Base-by-base conservation (phyloP, 2,797 vertebrate species). In the Myotis findleyi region DNA sequence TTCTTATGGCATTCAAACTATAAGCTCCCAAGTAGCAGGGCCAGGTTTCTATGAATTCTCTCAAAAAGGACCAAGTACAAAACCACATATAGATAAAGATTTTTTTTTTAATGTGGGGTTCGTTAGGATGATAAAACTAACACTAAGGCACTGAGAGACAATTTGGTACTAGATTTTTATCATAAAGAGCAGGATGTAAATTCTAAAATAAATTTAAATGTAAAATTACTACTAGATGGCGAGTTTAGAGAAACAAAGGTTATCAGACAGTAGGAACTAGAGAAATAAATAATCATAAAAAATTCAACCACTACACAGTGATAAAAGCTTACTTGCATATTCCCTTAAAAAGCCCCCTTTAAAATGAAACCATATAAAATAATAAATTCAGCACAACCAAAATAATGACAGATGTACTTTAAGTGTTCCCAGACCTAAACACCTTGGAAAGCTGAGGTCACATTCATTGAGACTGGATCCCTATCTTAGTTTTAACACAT, bases 371-470 rank as follows among this genome's bases (percentile, higher is more conserved):
- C 89, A 88, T 97, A 97, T 98, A 98, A 98, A 98, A 97, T 95
- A 96, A 96, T 95, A 98, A 97, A 96, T 83, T 96, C 96, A 90
- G 72, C 87, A 96, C 92, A 97, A 97, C 81, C 94, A 97, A 98
- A 98, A 98, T 93, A 98, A 98, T 98, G 98, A 96, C 98, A 98
- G 97, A 98, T 98, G 97, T 96, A 97, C 82, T 93, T 25, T 97
- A 97, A 97, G 93, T 96, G 91, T 97, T 98, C 8, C 96, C 98
- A 97, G 97, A 98, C 87, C 91, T 93, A 96, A 97, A 98, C 97
- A 98, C 98, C 97, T 98, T 97, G 95, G 93, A 98, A 98, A 90
- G 93, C 95, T 95, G 93, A 97, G 97, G 93, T 98, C 89, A 21
- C 81, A 53, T 97, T 98, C 97, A 94, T 98, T 98, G 97, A 98